These are phyloP conservation scores for Drosophila borealis DNA, from an alignment of 2,888 invertebrate genomes.

Conservation along the genomic window DNA sequence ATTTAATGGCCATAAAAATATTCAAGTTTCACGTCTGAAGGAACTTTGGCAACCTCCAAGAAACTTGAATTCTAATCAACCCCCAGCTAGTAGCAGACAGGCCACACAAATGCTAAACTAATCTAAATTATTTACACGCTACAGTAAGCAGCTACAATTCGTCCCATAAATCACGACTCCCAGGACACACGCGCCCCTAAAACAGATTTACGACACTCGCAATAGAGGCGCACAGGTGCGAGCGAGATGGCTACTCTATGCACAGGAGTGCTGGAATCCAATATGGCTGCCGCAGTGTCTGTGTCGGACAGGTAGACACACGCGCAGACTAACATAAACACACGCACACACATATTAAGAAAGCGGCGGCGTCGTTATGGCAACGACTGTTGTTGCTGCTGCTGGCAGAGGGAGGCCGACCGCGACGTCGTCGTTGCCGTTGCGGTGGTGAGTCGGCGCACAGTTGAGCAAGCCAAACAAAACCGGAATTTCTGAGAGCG, in stretches of 20 bases:
- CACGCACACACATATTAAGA: slow-evolving; percentile 13
- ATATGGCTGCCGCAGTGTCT: slow-evolving; percentile 79
- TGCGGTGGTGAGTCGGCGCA: slow-evolving; percentile 71
- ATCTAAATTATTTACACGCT: slow-evolving; percentile 79
- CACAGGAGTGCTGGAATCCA: slow-evolving; percentile 82
- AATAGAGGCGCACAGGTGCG: slow-evolving; percentile 49
- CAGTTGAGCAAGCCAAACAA: slow-evolving; percentile 40
- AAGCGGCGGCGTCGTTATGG: slow-evolving; percentile 65
- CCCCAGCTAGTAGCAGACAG: slow-evolving; percentile 26
- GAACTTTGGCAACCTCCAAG: slow-evolving; percentile 22
- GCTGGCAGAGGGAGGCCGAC: slow-evolving; percentile 18
- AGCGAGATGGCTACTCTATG: slow-evolving; percentile 62
- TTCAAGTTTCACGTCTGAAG: slow-evolving; percentile 7
- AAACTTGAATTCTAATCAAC: slow-evolving; percentile 67
- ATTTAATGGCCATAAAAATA: slow-evolving; percentile 42
- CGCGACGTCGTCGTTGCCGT: slow-evolving; percentile 2
- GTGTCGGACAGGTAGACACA: slow-evolving; percentile 74
- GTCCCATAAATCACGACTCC: slow-evolving; percentile 79
- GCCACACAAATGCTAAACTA: slow-evolving; percentile 67
- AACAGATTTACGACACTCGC: slow-evolving; percentile 73
- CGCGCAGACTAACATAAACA: slow-evolving; percentile 42
- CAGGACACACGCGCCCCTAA: slow-evolving; percentile 81
- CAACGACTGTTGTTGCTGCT: slow-evolving; percentile 38
- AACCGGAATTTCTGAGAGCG: slow-evolving; percentile 64
- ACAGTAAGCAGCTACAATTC: slow-evolving; percentile 77